Conservation (phyloP, 2,888 invertebrate species). For the Aleiodes alternator region DNA sequence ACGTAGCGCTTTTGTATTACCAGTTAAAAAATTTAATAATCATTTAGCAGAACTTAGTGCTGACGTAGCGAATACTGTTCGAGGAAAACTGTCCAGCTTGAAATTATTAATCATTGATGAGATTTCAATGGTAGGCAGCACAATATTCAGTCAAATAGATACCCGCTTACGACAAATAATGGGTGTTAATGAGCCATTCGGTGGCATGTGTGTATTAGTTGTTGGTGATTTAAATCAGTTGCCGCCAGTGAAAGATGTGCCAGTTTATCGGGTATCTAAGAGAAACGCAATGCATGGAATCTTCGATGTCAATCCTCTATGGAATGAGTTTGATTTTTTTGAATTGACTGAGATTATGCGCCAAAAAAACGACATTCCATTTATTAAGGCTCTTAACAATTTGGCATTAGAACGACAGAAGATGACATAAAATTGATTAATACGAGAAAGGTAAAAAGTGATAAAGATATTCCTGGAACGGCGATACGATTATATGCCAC, state of each 20-base stretch:
- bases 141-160: constrained; percentile 59
- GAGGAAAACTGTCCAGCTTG: constrained; percentile 53
- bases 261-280: constrained; percentile 52
- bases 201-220: constrained; percentile 65
- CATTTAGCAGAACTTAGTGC: constrained; percentile 45
- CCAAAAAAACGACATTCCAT: constrained; percentile 60
- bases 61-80: constrained; percentile 52
- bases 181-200: constrained; percentile 60
- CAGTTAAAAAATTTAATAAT: constrained; percentile 39
- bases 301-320: constrained; percentile 51
- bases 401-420: constrained; percentile 56
- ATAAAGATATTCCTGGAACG: constrained; percentile 43
- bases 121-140: constrained; percentile 65
- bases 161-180: constrained; percentile 64
- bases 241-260: constrained; percentile 62
- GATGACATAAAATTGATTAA: constrained; percentile 55
- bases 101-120: constrained; percentile 67
- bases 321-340: constrained; percentile 59
- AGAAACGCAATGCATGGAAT: constrained; percentile 36
- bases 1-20: constrained; percentile 59
- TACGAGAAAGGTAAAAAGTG: constrained; percentile 42
- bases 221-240: constrained; percentile 69
- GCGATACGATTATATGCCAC: constrained; percentile 38
- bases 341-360: constrained; percentile 64
- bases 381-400: constrained; percentile 60